phyloP scores from a whole-genome alignment of 2,888 invertebrate genomes.

The Plagodis pulveraria region DNA sequence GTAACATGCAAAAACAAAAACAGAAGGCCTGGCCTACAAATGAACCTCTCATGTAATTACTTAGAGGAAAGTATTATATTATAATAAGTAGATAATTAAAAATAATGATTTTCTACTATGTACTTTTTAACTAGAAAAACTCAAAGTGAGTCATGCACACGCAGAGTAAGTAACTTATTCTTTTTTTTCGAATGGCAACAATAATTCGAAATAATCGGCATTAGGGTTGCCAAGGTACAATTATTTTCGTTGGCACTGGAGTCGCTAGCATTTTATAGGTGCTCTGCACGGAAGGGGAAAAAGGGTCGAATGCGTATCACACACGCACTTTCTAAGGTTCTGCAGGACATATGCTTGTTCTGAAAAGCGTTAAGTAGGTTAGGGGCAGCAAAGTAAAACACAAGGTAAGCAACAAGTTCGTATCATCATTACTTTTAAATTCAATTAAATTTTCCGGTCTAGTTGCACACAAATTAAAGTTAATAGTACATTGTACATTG shows the following conservation, averaged over 20 bases:
- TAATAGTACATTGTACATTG: too few species aligned
- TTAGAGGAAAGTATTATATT: too few species aligned
- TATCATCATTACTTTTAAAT: too few species aligned
- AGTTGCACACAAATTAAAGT: too few species aligned
- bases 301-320: constrained; percentile 4
- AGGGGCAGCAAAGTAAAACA: too few species aligned
- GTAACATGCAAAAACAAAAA: too few species aligned
- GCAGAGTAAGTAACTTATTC: constrained; percentile 5
- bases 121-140: background rate
- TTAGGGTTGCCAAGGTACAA: constrained; percentile 24
- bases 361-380: too few species aligned
- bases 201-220: constrained; percentile 25
- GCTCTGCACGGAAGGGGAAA: constrained; percentile 23
- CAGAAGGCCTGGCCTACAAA: too few species aligned
- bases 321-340: background rate
- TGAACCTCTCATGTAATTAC: too few species aligned
- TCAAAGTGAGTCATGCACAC: constrained; percentile 4
- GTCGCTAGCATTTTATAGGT: constrained; percentile 28
- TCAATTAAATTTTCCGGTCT: too few species aligned
- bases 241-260: constrained; percentile 23
- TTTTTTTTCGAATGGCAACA: constrained; percentile 22
- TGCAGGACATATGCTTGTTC: background rate
- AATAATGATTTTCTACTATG: background rate
- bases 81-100: background rate
- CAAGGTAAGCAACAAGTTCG: too few species aligned